Evolutionary conservation across 2,888 invertebrate species (phyloP).

Genomic region (Lithophane ornitopus): DNA sequence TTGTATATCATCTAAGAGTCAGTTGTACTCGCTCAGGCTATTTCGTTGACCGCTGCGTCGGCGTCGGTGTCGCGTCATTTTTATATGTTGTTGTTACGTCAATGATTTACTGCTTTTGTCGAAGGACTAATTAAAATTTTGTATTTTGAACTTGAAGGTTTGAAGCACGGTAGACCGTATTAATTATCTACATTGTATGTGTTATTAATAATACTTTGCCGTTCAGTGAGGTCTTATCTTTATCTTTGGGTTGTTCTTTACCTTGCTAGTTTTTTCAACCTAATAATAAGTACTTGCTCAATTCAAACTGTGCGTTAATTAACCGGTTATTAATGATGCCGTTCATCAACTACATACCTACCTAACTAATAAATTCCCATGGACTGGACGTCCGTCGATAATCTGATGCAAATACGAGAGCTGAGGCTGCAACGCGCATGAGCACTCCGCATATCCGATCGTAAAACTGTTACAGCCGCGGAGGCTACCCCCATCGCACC

Average conservation of each 20-base stretch:
- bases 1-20: constrained; percentile 21
- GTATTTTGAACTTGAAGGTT: constrained; percentile 22
- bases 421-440: constrained; percentile 86
- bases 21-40: constrained; percentile 37
- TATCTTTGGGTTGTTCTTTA: background rate
- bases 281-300: background rate
- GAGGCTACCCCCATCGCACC: constrained; percentile 71
- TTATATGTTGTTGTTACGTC: constrained; percentile 42
- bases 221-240: background rate
- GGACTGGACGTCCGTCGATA: constrained; percentile 79
- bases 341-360: constrained; percentile 24
- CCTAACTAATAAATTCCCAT: constrained; percentile 53
- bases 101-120: constrained; percentile 41
- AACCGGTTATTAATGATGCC: constrained; percentile 15
- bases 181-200: background rate
- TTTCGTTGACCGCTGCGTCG: constrained; percentile 61
- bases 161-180: background rate
- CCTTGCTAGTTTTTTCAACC: too few relatives aligned
- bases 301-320: background rate
- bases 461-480: constrained; percentile 88
- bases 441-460: constrained; percentile 87
- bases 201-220: background rate
- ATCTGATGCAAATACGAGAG: constrained; percentile 87
- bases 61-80: constrained; percentile 38
- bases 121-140: constrained; percentile 43